phyloP scores from a whole-genome alignment of 92 coral and sea anemone species.

The Scolanthus callimorphus region DNA sequence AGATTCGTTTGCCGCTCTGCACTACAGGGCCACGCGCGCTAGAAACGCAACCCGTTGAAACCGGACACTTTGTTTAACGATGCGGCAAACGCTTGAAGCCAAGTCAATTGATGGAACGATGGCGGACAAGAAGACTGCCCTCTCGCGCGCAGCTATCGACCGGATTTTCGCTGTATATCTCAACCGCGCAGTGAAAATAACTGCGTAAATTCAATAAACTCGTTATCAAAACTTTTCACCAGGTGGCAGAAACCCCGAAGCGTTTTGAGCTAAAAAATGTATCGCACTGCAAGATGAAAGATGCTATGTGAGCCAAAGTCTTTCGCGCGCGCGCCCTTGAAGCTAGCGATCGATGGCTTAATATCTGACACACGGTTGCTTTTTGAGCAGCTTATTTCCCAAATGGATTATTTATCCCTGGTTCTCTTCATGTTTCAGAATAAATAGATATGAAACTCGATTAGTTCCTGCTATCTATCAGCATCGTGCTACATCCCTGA shows the following conservation, averaged over 20 bases:
- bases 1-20: conserved; percentile 28
- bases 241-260: conserved; percentile 32
- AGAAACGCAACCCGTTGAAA: conserved; percentile 26
- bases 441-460: conserved; percentile 44
- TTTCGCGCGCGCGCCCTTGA: conserved; percentile 19
- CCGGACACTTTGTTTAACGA: conserved; percentile 25
- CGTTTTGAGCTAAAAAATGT: neutral
- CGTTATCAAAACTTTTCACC: conserved; percentile 3
- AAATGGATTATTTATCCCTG: conserved; percentile 18
- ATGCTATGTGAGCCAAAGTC: neutral
- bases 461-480: conserved; percentile 42
- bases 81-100: neutral
- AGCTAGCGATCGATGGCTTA: no score
- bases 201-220: conserved; percentile 15
- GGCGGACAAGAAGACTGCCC: neutral
- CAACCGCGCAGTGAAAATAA: neutral
- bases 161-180: no score
- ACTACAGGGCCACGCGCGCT: conserved; percentile 26
- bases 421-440: conserved; percentile 40
- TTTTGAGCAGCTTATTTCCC: conserved; percentile 24
- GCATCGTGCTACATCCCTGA: conserved; percentile 23
- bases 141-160: no score
- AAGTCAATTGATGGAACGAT: neutral
- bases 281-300: neutral
- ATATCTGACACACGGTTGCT: neutral